Conservation (phyloP, 2,113 vertebrate species). For the Aythya baeri region DNA sequence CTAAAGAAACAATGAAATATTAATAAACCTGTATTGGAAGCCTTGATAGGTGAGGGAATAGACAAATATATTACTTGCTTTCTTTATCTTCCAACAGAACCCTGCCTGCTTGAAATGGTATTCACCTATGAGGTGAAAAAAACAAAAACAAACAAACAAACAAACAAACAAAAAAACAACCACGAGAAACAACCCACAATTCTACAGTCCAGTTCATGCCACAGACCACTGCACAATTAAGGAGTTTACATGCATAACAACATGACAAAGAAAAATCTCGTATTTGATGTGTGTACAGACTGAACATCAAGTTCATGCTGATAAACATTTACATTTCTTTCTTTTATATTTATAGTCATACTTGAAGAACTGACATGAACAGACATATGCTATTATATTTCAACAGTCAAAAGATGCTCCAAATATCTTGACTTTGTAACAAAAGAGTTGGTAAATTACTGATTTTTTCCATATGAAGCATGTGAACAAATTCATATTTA, state of each 20-base stretch:
- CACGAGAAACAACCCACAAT: neutral
- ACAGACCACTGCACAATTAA: neutral
- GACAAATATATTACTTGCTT: constrained; percentile 10
- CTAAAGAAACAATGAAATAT: constrained; percentile 61
- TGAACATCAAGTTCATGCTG: neutral
- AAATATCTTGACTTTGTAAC: neutral
- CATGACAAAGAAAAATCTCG: neutral
- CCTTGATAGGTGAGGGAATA: constrained; percentile 24
- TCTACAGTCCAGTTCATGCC: neutral
- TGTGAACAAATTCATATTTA: neutral
- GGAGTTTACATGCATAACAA: neutral
- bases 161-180: neutral
- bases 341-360: neutral
- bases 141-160: neutral
- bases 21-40: constrained; percentile 48
- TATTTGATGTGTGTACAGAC: neutral
- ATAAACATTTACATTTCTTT: neutral
- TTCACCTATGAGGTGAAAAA: neutral
- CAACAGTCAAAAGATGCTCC: neutral
- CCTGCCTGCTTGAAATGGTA: neutral
- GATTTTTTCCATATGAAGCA: neutral
- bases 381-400: neutral
- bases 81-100: neutral
- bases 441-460: neutral
- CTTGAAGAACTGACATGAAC: neutral